Evolutionary conservation across 2,888 invertebrate species (phyloP).

Genomic region (Seira musarum): DNA sequence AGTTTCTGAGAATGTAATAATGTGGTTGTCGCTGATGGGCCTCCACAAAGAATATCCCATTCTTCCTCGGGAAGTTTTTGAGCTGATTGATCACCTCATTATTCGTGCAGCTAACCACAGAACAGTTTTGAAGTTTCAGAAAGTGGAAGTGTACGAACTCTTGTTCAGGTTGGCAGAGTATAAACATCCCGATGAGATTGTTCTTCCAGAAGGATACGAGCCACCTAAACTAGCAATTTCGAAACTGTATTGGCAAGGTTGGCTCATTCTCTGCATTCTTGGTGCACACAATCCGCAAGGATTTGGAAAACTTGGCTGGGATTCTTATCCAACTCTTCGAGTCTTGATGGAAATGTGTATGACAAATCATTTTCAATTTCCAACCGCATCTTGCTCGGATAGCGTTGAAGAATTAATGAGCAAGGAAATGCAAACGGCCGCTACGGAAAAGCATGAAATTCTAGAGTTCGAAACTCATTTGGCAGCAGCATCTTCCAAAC

Average conservation of each 20-base stretch:
- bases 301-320: constrained; percentile 90
- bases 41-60: constrained; percentile 86
- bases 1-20: constrained; percentile 84
- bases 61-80: constrained; percentile 86
- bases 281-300: constrained; percentile 93
- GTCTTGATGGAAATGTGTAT: constrained; percentile 97
- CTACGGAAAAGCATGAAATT: constrained; percentile 84
- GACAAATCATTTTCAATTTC: constrained; percentile 88
- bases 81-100: constrained; percentile 88
- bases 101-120: constrained; percentile 87
- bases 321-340: constrained; percentile 90
- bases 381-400: constrained; percentile 78
- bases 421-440: constrained; percentile 80
- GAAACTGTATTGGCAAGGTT: constrained; percentile 95
- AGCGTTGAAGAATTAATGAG: constrained; percentile 77
- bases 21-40: constrained; percentile 88
- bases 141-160: constrained; percentile 89
- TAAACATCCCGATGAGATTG: constrained; percentile 93
- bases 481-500: constrained; percentile 90
- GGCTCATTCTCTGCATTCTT: constrained; percentile 89
- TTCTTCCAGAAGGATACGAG: constrained; percentile 86
- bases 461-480: constrained; percentile 93
- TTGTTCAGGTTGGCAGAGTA: constrained; percentile 93
- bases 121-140: constrained; percentile 82
- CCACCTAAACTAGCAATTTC: constrained; percentile 93